Conservation (phyloP, 2,888 invertebrate genomes). For the Idaea straminata region DNA sequence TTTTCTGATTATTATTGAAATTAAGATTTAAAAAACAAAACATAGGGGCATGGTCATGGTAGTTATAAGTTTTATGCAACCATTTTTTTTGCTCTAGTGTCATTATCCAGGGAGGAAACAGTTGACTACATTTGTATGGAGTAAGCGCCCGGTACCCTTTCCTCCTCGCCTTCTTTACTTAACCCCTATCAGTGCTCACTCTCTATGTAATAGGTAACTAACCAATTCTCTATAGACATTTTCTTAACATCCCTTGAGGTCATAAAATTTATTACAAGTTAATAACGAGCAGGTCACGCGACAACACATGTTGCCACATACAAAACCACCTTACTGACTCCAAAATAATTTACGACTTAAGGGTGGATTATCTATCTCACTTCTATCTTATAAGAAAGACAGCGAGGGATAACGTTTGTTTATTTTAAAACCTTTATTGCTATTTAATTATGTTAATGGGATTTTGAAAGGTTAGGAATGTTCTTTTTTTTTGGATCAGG, state of each 20-base stretch:
- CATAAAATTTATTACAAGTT: constrained; percentile 74
- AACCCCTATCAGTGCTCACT: constrained; percentile 15
- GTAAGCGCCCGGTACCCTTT: too few species aligned
- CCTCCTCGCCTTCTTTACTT: neutral
- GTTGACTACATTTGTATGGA: too few species aligned
- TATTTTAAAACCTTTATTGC: constrained; percentile 69
- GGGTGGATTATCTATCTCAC: constrained; percentile 26
- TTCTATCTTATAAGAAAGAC: constrained; percentile 33
- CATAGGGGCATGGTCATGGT: too few species aligned
- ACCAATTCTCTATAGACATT: constrained; percentile 41
- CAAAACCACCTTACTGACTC: constrained; percentile 49
- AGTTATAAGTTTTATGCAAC: too few species aligned
- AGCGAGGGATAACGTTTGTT: constrained; percentile 44
- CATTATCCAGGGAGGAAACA: too few species aligned
- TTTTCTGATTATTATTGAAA: too few species aligned
- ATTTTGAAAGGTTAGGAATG: constrained; percentile 39
- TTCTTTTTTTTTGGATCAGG: constrained; percentile 20
- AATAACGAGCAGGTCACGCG: constrained; percentile 71
- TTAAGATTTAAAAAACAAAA: too few species aligned
- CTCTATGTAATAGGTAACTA: constrained; percentile 10
- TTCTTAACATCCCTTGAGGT: constrained; percentile 49
- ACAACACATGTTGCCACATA: constrained; percentile 69
- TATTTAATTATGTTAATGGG: constrained; percentile 63
- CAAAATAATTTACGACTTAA: constrained; percentile 66
- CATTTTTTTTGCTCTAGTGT: too few species aligned